Conservation (phyloP, 2,113 vertebrate genomes). For the Condylura cristata region DNA sequence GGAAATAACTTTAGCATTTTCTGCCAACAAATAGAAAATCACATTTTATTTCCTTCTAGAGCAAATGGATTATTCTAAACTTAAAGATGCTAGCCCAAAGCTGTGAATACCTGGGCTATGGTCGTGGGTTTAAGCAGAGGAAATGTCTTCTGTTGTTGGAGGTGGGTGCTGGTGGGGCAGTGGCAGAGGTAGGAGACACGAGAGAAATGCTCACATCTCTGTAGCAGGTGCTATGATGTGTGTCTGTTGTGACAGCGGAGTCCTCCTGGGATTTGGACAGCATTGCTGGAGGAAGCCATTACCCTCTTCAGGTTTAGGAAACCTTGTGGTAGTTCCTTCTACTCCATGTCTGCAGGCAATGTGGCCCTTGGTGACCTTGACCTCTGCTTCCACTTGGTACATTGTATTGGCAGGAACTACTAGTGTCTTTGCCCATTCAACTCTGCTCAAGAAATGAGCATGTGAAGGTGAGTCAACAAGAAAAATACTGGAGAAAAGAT, state of each 20-base stretch:
- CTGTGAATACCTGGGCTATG: background rate
- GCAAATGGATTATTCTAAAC: constrained; percentile 55
- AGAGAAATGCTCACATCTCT: too few relatives aligned
- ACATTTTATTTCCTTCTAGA: constrained; percentile 29
- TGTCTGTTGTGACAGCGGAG: background rate
- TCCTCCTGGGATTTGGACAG: background rate
- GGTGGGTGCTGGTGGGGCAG: background rate
- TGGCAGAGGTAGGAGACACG: background rate
- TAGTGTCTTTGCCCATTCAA: background rate
- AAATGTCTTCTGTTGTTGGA: background rate
- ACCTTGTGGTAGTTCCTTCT: background rate
- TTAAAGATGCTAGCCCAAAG: constrained; percentile 12
- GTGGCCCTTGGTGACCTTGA: background rate
- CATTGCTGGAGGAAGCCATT: background rate
- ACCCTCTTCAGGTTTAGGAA: background rate
- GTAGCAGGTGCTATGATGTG: background rate
- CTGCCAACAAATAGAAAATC: constrained; percentile 52
- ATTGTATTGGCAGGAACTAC: background rate
- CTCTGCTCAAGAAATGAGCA: background rate
- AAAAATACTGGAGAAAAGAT: background rate
- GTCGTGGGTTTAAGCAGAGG: background rate
- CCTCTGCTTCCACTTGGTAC: background rate
- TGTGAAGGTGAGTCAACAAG: background rate
- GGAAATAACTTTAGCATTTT: constrained; percentile 55
- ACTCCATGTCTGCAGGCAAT: background rate